Conservation (phyloP, 2,113 vertebrate genomes). For the Fulmarus glacialis region DNA sequence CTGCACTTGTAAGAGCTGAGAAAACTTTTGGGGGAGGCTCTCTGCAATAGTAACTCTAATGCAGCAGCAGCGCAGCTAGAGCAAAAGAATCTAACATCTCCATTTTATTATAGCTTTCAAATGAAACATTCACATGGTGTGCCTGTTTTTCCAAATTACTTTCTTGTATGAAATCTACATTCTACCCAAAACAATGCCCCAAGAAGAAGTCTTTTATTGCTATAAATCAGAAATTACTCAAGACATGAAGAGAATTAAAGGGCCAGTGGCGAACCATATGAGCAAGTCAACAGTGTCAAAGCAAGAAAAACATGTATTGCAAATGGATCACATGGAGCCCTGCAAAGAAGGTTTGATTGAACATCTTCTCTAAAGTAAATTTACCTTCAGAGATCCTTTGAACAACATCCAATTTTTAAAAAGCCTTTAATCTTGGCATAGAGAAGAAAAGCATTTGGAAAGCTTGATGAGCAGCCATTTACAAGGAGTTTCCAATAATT, state of each 20-base stretch:
- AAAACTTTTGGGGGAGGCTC: neutral
- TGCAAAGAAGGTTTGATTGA: neutral
- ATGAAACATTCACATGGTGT: neutral
- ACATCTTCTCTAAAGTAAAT: neutral
- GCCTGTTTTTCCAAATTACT: neutral
- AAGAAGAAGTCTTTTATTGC: neutral
- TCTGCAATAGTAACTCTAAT: neutral
- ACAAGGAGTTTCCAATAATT: neutral
- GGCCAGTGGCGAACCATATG: neutral
- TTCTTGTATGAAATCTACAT: neutral
- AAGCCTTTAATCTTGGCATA: neutral
- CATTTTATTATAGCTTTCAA: neutral
- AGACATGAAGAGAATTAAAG: neutral
- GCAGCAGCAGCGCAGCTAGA: neutral
- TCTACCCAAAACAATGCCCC: neutral
- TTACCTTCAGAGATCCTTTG: neutral
- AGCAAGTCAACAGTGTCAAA: neutral
- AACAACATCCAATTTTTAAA: neutral
- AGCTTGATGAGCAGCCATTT: neutral
- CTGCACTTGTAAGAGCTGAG: neutral
- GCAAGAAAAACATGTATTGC: neutral
- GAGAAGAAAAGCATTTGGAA: neutral
- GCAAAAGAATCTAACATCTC: neutral
- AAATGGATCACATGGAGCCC: neutral
- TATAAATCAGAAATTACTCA: neutral